Base-by-base conservation (phyloP, 2,888 invertebrate genomes). In the Drymonia ruficornis region DNA sequence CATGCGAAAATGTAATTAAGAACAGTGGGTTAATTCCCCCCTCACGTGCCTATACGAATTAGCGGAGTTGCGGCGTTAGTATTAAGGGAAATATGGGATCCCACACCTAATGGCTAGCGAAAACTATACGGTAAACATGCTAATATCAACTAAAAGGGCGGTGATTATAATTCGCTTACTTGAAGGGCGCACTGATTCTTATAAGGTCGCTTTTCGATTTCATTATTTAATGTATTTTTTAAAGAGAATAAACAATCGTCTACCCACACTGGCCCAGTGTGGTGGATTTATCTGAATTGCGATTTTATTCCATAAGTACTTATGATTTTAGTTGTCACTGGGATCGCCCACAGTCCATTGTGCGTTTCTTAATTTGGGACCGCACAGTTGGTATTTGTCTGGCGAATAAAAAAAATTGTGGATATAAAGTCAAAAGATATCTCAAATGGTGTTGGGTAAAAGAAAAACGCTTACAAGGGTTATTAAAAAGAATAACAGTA, bases 1-100 rank as follows among this genome's bases (percentile, higher is more conserved):
- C 91, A 91, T 90, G 91, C 90, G 90, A 91, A 87, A 90, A 86
- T 80, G 87, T 89, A 90, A 91, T 91, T 91, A 91, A 84, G 89
- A 83, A 83, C 83, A 89, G 79, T 86, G 83, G 90, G 91, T 88
- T 91, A 90, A 90, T 90, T 87, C 80, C 74, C 80, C 76, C 83
- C 89, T 91, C 83, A 86, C 91, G 89, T 91, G 89, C 80, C 83
- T 84, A 84, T 87, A 83, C 72, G 85, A 86, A 87, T 90, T 88
- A 89, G 81, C 76, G 65, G 80, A 81, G 80, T 84, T 86, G 82
- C 81, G 70, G 73, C 72, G 77, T 74, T 72, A 71, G 74, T 78
- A 81, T 81, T 76, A 76, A 59, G 71, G 69, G 72, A 74, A 76
- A 69, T 63, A 64, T 59, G 57, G 62, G 68, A 70, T 71, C 70